These are phyloP conservation scores for Leucopternis melanops DNA, from an alignment of 2,113 vertebrate species.

Conservation along the genomic window DNA sequence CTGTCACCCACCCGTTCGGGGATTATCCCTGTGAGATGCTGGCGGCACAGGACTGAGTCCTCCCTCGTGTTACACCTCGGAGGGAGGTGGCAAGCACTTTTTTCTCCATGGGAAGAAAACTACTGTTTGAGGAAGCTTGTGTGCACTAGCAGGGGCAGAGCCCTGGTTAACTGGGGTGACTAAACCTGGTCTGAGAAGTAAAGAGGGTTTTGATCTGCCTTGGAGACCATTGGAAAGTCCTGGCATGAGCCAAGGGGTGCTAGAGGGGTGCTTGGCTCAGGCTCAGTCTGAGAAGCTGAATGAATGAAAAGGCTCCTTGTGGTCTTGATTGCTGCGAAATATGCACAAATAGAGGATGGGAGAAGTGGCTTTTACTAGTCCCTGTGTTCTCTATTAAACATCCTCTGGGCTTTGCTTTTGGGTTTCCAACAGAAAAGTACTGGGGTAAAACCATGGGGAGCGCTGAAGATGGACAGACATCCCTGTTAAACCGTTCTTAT, in stretches of 20 bases:
- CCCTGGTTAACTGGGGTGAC: not conserved
- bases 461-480: too few species aligned
- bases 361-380: not conserved
- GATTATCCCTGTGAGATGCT: constrained; percentile 25
- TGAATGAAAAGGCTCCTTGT: constrained; percentile 24
- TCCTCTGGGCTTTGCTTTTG: too few species aligned
- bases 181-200: not conserved
- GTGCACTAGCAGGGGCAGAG: not conserved
- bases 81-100: not conserved
- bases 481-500: too few species aligned
- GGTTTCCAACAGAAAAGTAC: too few species aligned
- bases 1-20: constrained; percentile 23
- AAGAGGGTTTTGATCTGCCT: not conserved
- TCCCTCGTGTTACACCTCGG: not conserved
- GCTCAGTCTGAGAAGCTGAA: not conserved
- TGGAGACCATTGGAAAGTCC: not conserved
- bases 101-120: not conserved
- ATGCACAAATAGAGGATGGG: not conserved
- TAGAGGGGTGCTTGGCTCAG: not conserved
- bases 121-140: not conserved
- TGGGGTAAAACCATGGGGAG: too few species aligned
- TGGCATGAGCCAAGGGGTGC: not conserved
- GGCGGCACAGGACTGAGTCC: not conserved
- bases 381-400: not conserved
- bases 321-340: not conserved